Base-by-base conservation (phyloP, 2,113 vertebrate species). In the Tetrax tetrax region DNA sequence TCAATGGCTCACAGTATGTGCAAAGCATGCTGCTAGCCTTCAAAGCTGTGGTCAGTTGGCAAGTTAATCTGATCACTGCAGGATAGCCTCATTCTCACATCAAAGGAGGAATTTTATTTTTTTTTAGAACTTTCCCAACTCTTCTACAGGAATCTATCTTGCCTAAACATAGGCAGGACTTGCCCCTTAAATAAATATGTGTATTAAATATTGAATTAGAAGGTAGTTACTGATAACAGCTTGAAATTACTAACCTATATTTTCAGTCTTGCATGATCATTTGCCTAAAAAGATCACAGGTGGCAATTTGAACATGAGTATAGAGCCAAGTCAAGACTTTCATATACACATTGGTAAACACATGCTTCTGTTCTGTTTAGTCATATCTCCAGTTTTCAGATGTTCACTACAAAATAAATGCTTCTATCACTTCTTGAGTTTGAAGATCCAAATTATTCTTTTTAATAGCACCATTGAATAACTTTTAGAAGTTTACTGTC, bases 41-140 rank as follows among this genome's bases (percentile, higher is more conserved):
- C 96, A 97, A 95, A 98, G 95, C 86, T 38, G 59, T 87, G 92
- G 92, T 87, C 56, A 74, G 51, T 91, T 98, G 98, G 97, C 98
- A 94, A 92, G 23, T 92, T 92, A 94, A 95, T 96, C 94, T 96
- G 86, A 96, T 96, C 97, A 47, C 98, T 93, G 89, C 89, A 95
- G 97, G 98, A 96, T 33, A 96, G 85, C 94, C 92, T 90, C 68
- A 92, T 75, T 90, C 75, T 89, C 1, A 56, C 96, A 98, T 98
- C 98, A 98, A 98, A 98, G 97, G 61, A 98, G 70, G 59, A 96
- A 86, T 95, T 83, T 5, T 24, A 41, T 69, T 66, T 86, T 66
- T 68, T 76, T 93, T 91, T 8, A 90, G 43, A 94, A 63, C 63
- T 86, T 88, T 90, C 83, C 78, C 70, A 45, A 31, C 81, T 89